Conservation (phyloP, 2,888 invertebrate genomes). For the Andrena fulva region DNA sequence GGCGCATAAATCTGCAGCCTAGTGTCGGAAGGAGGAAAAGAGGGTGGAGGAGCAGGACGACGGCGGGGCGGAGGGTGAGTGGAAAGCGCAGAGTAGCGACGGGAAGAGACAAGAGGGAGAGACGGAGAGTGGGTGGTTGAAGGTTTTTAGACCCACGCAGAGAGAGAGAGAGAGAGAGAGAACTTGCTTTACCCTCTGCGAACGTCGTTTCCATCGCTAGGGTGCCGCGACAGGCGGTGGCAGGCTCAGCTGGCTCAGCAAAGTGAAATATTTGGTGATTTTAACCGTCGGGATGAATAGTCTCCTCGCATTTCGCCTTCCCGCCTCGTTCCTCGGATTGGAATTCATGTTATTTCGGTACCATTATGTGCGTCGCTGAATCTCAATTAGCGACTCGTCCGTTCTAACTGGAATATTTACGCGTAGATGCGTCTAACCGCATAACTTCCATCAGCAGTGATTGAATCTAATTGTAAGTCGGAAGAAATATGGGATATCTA, state of each 20-base stretch:
- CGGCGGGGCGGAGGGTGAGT: constrained; percentile 49
- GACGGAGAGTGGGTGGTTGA: constrained; percentile 64
- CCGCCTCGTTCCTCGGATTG: constrained; percentile 76
- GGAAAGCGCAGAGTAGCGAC: constrained; percentile 47
- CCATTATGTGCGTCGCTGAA: constrained; percentile 82
- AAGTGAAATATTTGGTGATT: constrained; percentile 83
- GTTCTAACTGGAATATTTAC: constrained; percentile 57
- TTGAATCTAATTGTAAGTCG: constrained; percentile 15
- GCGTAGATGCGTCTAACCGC: constrained; percentile 31
- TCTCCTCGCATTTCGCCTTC: constrained; percentile 75
- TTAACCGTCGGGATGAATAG: constrained; percentile 80
- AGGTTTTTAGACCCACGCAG: constrained; percentile 52
- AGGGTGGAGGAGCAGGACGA: constrained; percentile 33
- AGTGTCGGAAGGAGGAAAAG: constrained; percentile 72
- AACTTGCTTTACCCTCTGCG: constrained; percentile 67
- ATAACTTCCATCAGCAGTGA: constrained; percentile 20
- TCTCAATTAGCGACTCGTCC: constrained; percentile 82
- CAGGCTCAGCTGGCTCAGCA: constrained; percentile 77
- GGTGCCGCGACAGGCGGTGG: constrained; percentile 73
- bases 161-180: constrained; percentile 47
- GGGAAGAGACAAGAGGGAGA: constrained; percentile 35
- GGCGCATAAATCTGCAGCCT: constrained; percentile 83
- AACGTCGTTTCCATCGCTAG: constrained; percentile 70
- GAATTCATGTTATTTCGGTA: constrained; percentile 83
- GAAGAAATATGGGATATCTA: background rate